phyloP scores from a whole-genome alignment of 2,797 vertebrate genomes.

The Hydrolagus colliei region DNA sequence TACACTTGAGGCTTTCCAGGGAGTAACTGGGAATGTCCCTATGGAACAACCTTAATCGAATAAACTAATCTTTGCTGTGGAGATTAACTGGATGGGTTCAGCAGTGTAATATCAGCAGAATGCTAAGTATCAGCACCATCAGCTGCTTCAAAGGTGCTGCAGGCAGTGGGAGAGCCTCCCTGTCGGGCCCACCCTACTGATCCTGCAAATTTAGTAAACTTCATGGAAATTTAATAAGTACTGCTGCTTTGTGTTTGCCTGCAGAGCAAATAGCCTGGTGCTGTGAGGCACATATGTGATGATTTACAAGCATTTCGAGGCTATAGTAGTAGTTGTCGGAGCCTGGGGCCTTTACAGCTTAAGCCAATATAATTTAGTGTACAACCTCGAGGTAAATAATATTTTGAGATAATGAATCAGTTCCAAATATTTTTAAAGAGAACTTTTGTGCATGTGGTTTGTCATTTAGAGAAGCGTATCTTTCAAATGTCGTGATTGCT shows the following conservation, averaged over 20 bases:
- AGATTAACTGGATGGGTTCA: slow-evolving; percentile 54
- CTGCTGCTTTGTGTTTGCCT: slow-evolving; percentile 60
- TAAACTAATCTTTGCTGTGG: slow-evolving; percentile 64
- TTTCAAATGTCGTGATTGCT: not conserved
- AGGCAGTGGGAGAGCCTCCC: slow-evolving; percentile 51
- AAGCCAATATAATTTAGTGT: slow-evolving; percentile 59
- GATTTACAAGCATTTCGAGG: slow-evolving; percentile 56
- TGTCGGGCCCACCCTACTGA: slow-evolving; percentile 58
- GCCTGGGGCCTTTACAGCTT: slow-evolving; percentile 55
- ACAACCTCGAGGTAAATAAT: slow-evolving; percentile 64
- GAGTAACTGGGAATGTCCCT: slow-evolving; percentile 51
- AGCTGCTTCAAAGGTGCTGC: slow-evolving; percentile 53
- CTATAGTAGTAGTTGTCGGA: slow-evolving; percentile 41
- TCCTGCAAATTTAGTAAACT: slow-evolving; percentile 68
- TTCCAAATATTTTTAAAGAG: slow-evolving; percentile 39
- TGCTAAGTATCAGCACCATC: slow-evolving; percentile 55
- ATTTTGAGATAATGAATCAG: slow-evolving; percentile 48
- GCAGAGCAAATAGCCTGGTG: slow-evolving; percentile 52
- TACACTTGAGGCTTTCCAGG: slow-evolving; percentile 47
- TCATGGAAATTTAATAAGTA: slow-evolving; percentile 71
- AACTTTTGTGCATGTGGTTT: not conserved
- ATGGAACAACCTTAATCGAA: slow-evolving; percentile 62
- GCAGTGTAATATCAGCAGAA: slow-evolving; percentile 50
- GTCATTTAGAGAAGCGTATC: not conserved
- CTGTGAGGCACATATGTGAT: slow-evolving; percentile 60